Evolutionary conservation across 2,797 vertebrate genomes (phyloP).

Genomic region (Gila robusta): DNA sequence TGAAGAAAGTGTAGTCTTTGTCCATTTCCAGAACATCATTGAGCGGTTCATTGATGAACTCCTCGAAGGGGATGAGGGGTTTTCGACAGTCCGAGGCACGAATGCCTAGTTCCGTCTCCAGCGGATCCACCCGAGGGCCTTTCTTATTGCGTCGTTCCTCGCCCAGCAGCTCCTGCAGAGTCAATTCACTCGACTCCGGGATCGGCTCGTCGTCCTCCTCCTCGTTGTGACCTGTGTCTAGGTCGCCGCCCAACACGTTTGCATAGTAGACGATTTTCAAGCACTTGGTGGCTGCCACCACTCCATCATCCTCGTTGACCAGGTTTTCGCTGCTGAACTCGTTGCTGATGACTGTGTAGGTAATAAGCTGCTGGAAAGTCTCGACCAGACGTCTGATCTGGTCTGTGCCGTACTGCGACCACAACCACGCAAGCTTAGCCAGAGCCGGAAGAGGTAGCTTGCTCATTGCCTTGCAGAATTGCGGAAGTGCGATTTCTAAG

Average conservation of each 20-base stretch:
- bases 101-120: conserved; percentile 93
- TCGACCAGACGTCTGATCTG: conserved; percentile 95
- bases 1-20: conserved; percentile 99
- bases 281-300: conserved; percentile 95
- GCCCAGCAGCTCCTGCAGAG: conserved; percentile 93
- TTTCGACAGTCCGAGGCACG: conserved; percentile 89
- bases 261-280: conserved; percentile 98
- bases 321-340: conserved; percentile 92
- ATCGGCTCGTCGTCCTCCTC: conserved; percentile 95
- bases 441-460: conserved; percentile 92
- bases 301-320: conserved; percentile 94
- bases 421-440: conserved; percentile 88
- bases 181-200: conserved; percentile 90
- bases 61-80: conserved; percentile 94
- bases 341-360: conserved; percentile 96
- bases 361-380: conserved; percentile 99
- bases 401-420: conserved; percentile 87
- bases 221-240: conserved; percentile 91
- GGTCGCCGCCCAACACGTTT: conserved; percentile 90
- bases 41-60: conserved; percentile 96
- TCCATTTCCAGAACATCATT: conserved; percentile 99
- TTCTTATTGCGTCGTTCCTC: conserved; percentile 95
- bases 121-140: conserved; percentile 89
- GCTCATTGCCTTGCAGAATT: conserved; percentile 98
- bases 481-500: conserved; percentile 92